Evolutionary conservation across 2,888 invertebrate species (phyloP), one percentile per base, ranked within the genome.

Genomic region (Glyphotaelius pellucidus): DNA sequence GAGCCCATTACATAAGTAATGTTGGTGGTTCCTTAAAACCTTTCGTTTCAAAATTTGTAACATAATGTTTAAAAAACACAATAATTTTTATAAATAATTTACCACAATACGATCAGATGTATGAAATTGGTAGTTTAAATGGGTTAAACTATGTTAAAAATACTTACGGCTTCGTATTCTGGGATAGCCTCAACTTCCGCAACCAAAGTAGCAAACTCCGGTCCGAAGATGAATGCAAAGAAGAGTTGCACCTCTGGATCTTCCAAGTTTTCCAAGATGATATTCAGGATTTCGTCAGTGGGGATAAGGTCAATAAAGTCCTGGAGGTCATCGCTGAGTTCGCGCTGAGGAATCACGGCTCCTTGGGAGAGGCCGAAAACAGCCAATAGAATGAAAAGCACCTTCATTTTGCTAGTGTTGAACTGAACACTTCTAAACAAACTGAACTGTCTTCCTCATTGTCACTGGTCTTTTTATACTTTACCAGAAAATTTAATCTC

Each of bases 271-370:
- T 42, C 35, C 15, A 67, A 15, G 30, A 92, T 81, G 31, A 92
- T 91, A 11, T 80, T 80, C 67, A 81, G 19, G 80, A 92, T 92
- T 38, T 92, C 81, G 2, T 90, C 42, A 1, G n/a, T 15, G 9
- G 92, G 92, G 12, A 92, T 30, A n/a, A 92, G 84, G 80, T 42
- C 52, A 25, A 91, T 52, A 88, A 92, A 92, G 47, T 92, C 92
- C 31, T 90, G 90, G 14, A 92, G 79, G 42, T 92, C 92, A 4
- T 90, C 47, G 52, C 38, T 67, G 31, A 92, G 86, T 9, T 83
- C 91, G 14, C 47, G 81, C 15, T 47, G 47, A 47, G 47, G 47
- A 47, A 47, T 47, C 15, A 47, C 47, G 14, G 90, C 90, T 67
- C 83, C 90, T 47, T 47, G 47, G 84, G 83, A 47, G 42, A 81